A percentile compares a stretch with the other conserved stretches of the same genome.
Evolutionary conservation across 2,888 invertebrate genomes (phyloP).

Genomic region (Tenthredo notha): DNA sequence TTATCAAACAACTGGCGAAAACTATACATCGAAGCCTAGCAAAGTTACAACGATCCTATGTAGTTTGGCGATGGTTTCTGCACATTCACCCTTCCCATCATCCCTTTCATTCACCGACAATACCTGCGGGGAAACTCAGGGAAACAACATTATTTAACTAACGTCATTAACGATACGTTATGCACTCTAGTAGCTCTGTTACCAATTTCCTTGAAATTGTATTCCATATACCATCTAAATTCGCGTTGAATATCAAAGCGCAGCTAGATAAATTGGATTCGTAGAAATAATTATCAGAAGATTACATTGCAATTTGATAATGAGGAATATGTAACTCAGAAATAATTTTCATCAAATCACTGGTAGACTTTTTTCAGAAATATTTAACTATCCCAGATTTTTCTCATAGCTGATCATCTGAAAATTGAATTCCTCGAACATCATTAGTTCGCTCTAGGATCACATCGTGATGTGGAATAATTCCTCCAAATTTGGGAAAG

Average conservation of each 20-base stretch:
- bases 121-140: conserved; percentile 8
- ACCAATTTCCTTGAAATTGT: not conserved
- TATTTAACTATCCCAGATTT: not conserved
- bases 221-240: not conserved
- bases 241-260: not conserved
- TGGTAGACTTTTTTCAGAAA: not conserved
- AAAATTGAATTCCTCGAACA: no score
- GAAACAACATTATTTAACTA: not conserved
- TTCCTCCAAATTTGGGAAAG: no score
- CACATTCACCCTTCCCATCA: not conserved
- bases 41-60: conserved; percentile 14
- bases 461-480: no score
- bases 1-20: conserved; percentile 36
- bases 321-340: no score
- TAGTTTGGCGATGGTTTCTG: conserved; percentile 17
- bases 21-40: conserved; percentile 31
- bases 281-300: no score
- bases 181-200: not conserved
- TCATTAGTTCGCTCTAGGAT: no score
- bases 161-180: not conserved
- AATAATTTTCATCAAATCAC: not conserved
- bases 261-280: not conserved
- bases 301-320: no score
- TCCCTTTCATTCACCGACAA: not conserved
- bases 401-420: no score